A percentile compares a stretch with the other conserved stretches of the same genome.
phyloP scores from a whole-genome alignment of 23 tunicate genomes.

The Halocynthia aurantium region DNA sequence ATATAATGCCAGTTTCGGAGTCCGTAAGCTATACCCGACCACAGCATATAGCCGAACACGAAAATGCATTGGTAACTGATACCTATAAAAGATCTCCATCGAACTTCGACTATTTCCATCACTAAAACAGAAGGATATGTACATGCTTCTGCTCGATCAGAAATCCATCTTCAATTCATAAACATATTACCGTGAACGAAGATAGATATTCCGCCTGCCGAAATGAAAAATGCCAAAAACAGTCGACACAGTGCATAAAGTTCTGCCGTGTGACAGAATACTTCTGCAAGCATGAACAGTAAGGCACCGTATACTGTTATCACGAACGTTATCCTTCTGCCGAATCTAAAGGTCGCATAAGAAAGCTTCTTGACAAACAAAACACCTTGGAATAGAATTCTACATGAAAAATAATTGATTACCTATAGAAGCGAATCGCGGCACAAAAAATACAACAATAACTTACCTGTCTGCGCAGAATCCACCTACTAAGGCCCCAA shows the following conservation, averaged over 20 bases:
- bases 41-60: slow-evolving; percentile 87
- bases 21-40: slow-evolving; percentile 84
- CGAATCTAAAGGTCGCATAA: neutral
- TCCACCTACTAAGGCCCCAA: slow-evolving; percentile 5
- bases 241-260: neutral
- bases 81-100: slow-evolving; percentile 70
- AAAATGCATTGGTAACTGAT: slow-evolving; percentile 65
- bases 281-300: slow-evolving; percentile 12
- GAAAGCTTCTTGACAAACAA: no score
- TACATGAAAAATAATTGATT: no score
- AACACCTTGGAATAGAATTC: no score
- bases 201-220: slow-evolving; percentile 9
- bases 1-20: slow-evolving; percentile 64
- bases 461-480: slow-evolving; percentile 12
- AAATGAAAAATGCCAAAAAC: slow-evolving; percentile 7
- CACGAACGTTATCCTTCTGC: slow-evolving; percentile 1
- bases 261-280: slow-evolving; percentile 5
- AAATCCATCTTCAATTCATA: neutral
- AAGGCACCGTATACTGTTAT: slow-evolving; percentile 12
- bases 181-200: slow-evolving; percentile 7
- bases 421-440: no score
- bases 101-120: slow-evolving; percentile 75
- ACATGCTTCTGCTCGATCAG: no score
- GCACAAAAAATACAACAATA: no score
- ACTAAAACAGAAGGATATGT: slow-evolving; percentile 26